Conservation (phyloP, 2,797 vertebrate species). For the Cynodonichthys magdalenae region DNA sequence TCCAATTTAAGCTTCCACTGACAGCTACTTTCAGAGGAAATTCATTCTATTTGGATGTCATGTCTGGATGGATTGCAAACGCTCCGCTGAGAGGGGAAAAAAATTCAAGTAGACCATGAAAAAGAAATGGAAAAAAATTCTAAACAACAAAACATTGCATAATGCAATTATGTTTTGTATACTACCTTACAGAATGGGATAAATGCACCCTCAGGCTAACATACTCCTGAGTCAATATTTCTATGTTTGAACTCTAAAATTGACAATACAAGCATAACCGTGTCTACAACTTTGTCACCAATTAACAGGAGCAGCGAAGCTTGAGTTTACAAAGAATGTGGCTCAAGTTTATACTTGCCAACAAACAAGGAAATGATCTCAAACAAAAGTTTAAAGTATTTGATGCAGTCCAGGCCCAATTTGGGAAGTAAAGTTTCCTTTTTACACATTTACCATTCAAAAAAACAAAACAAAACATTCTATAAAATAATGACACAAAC, state of each 20-base stretch:
- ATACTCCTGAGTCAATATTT: conserved; percentile 32
- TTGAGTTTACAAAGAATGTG: conserved; percentile 39
- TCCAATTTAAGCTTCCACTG: conserved; percentile 66
- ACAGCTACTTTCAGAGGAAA: conserved; percentile 70
- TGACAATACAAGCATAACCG: conserved; percentile 34
- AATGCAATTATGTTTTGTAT: conserved; percentile 20
- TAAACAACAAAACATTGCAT: conserved; percentile 8
- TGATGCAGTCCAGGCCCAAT: not conserved
- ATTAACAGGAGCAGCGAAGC: conserved; percentile 59
- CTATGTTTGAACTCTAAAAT: conserved; percentile 30
- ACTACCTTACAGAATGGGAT: not conserved
- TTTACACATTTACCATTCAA: not conserved
- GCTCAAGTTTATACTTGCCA: conserved; percentile 8
- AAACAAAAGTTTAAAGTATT: conserved; percentile 6
- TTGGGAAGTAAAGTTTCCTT: not conserved
- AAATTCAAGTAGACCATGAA: conserved; percentile 5
- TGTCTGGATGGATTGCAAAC: conserved; percentile 55
- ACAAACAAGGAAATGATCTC: conserved; percentile 18
- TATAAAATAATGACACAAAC: no score
- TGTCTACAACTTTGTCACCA: conserved; percentile 31
- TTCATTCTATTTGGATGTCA: conserved; percentile 56
- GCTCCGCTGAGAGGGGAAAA: conserved; percentile 1
- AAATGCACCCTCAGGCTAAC: conserved; percentile 7
- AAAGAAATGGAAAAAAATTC: not conserved
- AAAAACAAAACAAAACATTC: not conserved